phyloP scores from a whole-genome alignment of 2,797 vertebrate species.

The Neoniphon sammara region DNA sequence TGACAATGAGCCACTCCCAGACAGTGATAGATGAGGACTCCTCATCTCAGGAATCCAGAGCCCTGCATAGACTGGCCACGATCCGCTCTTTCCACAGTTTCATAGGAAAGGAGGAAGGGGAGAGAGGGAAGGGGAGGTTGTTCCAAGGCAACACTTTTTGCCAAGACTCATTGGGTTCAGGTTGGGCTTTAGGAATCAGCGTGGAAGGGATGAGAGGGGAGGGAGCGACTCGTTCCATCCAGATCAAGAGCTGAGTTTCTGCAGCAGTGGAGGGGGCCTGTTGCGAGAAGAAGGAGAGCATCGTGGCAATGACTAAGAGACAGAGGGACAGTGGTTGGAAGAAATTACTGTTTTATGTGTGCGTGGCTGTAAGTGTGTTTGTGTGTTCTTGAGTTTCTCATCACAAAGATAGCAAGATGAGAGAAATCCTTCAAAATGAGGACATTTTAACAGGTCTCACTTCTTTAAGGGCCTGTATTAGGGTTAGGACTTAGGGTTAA shows the following conservation, averaged over 20 bases:
- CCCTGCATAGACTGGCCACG: constrained; percentile 64
- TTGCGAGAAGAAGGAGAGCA: constrained; percentile 54
- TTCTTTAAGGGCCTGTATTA: constrained; percentile 20
- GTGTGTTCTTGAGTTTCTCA: constrained; percentile 27
- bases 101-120: constrained; percentile 63
- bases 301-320: constrained; percentile 56
- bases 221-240: constrained; percentile 55
- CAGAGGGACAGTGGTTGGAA: constrained; percentile 47
- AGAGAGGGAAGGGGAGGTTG: constrained; percentile 53
- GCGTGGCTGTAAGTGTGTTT: neutral
- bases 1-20: constrained; percentile 59
- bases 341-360: constrained; percentile 24
- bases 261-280: constrained; percentile 47
- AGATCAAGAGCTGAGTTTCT: constrained; percentile 53
- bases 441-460: constrained; percentile 19
- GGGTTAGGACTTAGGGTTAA: constrained; percentile 6
- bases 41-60: constrained; percentile 64
- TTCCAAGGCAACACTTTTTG: constrained; percentile 62
- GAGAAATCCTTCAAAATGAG: constrained; percentile 17
- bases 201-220: constrained; percentile 49
- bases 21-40: constrained; percentile 60
- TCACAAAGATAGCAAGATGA: constrained; percentile 35
- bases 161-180: constrained; percentile 68
- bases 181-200: constrained; percentile 59
- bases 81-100: constrained; percentile 71